phyloP scores from a whole-genome alignment of 2,113 vertebrate genomes.

The Limanda limanda region DNA sequence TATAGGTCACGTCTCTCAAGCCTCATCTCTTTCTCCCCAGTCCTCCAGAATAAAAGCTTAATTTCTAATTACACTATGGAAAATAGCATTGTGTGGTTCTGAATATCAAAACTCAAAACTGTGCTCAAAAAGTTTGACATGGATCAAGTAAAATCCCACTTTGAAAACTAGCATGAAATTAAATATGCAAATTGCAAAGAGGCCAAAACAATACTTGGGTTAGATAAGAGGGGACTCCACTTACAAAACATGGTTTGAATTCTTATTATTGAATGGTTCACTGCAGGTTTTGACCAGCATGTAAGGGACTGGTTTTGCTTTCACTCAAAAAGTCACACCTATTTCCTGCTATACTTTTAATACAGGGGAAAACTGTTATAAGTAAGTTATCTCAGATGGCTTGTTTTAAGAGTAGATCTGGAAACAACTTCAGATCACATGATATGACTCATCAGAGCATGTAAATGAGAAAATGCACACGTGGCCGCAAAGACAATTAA shows the following conservation, averaged over 20 bases:
- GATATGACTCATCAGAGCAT: slow-evolving; percentile 9
- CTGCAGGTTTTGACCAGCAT: not conserved
- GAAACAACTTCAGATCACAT: not conserved
- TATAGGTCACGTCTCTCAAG: slow-evolving; percentile 20
- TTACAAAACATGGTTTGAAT: slow-evolving; percentile 26
- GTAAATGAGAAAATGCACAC: slow-evolving; percentile 14
- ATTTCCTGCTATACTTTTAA: no score
- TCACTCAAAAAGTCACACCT: not conserved
- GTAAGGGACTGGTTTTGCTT: slow-evolving; percentile 6
- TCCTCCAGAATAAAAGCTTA: slow-evolving; percentile 33
- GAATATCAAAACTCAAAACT: slow-evolving; percentile 48
- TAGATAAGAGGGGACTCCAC: slow-evolving; percentile 32
- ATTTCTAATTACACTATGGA: slow-evolving; percentile 52
- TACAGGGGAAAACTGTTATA: slow-evolving; percentile 3
- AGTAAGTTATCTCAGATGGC: not conserved
- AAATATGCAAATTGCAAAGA: slow-evolving; percentile 47
- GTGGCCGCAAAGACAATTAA: slow-evolving; percentile 5
- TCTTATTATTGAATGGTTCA: slow-evolving; percentile 29
- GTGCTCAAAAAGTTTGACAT: slow-evolving; percentile 8
- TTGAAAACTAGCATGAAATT: slow-evolving; percentile 49
- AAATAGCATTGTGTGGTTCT: slow-evolving; percentile 32
- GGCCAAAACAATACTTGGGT: slow-evolving; percentile 33
- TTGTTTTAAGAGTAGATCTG: slow-evolving; percentile 7
- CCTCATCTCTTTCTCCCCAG: not conserved
- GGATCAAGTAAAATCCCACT: slow-evolving; percentile 30